Evolutionary conservation across 2,113 vertebrate species (phyloP).

Genomic region (Andinoacara biseriatus): DNA sequence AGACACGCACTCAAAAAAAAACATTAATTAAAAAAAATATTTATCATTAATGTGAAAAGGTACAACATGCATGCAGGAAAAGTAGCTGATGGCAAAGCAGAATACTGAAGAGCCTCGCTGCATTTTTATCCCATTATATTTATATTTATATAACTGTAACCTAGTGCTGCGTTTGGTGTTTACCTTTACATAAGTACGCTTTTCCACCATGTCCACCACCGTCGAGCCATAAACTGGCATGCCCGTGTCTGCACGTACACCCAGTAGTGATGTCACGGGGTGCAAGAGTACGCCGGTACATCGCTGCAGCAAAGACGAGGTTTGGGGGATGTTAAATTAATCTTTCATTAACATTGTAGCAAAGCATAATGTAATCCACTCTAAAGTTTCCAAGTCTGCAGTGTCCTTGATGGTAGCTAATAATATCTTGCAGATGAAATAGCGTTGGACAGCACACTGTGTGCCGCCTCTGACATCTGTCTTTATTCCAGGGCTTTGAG

Average conservation of each 20-base stretch:
- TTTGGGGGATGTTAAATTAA: neutral
- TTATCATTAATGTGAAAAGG: neutral
- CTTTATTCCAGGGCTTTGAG: slow-evolving; percentile 89
- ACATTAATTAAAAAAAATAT: neutral
- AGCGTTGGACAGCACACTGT: neutral
- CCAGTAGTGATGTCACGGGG: neutral
- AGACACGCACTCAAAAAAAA: no score
- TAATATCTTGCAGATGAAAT: neutral
- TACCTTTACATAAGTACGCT: neutral
- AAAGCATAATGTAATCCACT: slow-evolving; percentile 9
- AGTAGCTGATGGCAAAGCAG: neutral
- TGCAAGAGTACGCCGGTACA: neutral
- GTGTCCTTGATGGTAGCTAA: slow-evolving; percentile 3
- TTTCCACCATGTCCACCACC: neutral
- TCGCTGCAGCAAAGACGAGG: neutral
- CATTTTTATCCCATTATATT: neutral
- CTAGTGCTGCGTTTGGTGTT: neutral
- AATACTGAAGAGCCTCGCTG: neutral
- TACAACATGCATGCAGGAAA: neutral
- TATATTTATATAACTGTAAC: neutral
- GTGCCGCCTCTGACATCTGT: neutral
- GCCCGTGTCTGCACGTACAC: neutral
- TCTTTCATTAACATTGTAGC: slow-evolving; percentile 6
- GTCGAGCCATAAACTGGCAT: neutral
- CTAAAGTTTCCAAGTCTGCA: slow-evolving; percentile 3